A percentile compares a stretch with the other conserved stretches of the same genome.
Conservation (phyloP, 1,140 invertebrate species). For the Scaptomyza graminum region DNA sequence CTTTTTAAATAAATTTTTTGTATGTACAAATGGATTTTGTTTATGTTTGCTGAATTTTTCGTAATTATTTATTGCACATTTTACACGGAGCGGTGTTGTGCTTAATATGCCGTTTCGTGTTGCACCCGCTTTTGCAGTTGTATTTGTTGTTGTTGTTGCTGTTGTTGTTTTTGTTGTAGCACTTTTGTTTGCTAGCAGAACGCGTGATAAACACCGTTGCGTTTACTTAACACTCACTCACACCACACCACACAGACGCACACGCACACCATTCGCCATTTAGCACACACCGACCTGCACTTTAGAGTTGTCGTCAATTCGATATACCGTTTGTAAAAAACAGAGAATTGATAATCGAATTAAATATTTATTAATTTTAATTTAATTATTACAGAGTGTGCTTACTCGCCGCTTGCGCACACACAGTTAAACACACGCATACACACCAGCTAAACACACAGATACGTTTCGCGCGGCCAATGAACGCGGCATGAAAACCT, state of each 20-base stretch:
- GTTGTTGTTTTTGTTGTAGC: slow-evolving; percentile 45
- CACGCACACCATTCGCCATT: slow-evolving; percentile 1
- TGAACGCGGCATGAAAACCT: slow-evolving; percentile 45
- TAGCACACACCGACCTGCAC: slow-evolving; percentile 32
- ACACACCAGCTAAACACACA: slow-evolving; percentile 44
- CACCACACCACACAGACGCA: slow-evolving; percentile 18
- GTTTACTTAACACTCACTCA: slow-evolving; percentile 52
- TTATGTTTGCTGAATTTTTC: slow-evolving; percentile 74
- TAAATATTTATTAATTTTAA: slow-evolving; percentile 37
- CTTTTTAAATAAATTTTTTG: slow-evolving; percentile 15
- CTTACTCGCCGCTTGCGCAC: slow-evolving; percentile 3
- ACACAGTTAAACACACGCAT: background rate
- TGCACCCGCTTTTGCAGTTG: slow-evolving; percentile 32
- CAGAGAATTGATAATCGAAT: slow-evolving; percentile 25
- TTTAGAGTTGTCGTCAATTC: slow-evolving; percentile 54
- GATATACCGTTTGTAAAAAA: slow-evolving; percentile 32
- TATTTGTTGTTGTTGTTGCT: slow-evolving; percentile 28
- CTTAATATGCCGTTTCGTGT: slow-evolving; percentile 60
- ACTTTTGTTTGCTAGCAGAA: slow-evolving; percentile 55
- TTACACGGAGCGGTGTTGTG: slow-evolving; percentile 52
- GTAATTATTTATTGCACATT: slow-evolving; percentile 71
- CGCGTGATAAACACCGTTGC: slow-evolving; percentile 50
- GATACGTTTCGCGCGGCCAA: slow-evolving; percentile 46
- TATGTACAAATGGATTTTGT: slow-evolving; percentile 48
- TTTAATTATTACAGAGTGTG: slow-evolving; percentile 28